Conservation (phyloP, 2,888 invertebrate genomes). For the Dasypogon diadema region DNA sequence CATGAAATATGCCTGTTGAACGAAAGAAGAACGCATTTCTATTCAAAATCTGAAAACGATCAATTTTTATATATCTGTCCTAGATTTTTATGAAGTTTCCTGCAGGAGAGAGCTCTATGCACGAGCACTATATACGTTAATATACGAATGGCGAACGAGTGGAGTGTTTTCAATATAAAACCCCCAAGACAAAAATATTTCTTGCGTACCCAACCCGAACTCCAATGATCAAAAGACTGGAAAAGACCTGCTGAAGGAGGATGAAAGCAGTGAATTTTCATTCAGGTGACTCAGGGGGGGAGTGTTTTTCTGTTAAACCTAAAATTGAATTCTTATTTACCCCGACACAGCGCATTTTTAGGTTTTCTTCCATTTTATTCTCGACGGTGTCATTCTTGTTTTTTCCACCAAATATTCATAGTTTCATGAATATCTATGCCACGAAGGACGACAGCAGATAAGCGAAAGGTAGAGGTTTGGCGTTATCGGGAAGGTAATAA, state of each 20-base stretch:
- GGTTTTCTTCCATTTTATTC: conserved; percentile 12
- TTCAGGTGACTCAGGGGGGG: not conserved
- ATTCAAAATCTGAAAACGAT: conserved; percentile 20
- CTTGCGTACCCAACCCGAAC: conserved; percentile 9
- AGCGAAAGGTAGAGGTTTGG: not conserved
- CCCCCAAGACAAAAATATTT: no score
- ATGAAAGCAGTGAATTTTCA: conserved; percentile 8
- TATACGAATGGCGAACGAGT: no score
- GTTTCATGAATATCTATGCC: conserved; percentile 41
- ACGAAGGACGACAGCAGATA: conserved; percentile 10
- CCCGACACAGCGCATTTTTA: not conserved
- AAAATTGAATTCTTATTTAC: conserved; percentile 46
- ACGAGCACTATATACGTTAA: no score
- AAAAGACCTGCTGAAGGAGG: not conserved
- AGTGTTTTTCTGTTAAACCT: conserved; percentile 37
- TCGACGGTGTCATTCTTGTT: not conserved
- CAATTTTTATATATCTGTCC: not conserved
- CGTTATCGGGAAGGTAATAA: conserved; percentile 11
- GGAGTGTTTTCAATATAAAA: no score
- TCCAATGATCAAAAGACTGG: not conserved
- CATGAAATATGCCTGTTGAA: not conserved
- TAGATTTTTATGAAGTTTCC: not conserved
- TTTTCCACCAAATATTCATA: conserved; percentile 43
- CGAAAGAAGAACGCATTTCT: conserved; percentile 1
- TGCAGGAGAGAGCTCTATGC: no score